These are phyloP conservation scores for Pachymerium ferrugineum DNA, from an alignment of 2,888 invertebrate genomes.

Conservation along the genomic window DNA sequence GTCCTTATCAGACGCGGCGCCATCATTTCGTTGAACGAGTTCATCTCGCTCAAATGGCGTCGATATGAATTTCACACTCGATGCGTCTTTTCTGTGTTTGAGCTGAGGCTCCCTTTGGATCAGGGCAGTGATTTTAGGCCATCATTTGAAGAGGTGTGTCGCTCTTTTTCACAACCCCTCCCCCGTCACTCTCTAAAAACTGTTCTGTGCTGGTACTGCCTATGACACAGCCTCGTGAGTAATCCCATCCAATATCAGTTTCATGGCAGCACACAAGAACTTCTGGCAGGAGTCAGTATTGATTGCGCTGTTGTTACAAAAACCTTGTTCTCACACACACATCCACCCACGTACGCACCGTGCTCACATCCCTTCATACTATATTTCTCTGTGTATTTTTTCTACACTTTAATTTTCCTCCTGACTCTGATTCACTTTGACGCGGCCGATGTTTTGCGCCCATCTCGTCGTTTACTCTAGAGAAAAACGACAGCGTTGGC, in stretches of 20 bases:
- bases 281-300: conserved; percentile 17
- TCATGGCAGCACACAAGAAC: conserved; percentile 1
- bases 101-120: conserved; percentile 11
- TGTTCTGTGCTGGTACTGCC: neutral
- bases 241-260: conserved; percentile 19
- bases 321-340: conserved; percentile 10
- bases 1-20: conserved; percentile 12
- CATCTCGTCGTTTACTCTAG: neutral
- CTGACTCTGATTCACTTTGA: neutral
- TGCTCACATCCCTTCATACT: neutral
- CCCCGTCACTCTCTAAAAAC: neutral
- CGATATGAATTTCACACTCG: conserved; percentile 18
- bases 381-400: neutral
- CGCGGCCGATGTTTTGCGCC: neutral
- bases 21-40: conserved; percentile 18
- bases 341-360: neutral
- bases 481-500: conserved; percentile 13
- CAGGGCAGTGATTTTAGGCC: conserved; percentile 3
- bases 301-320: conserved; percentile 1
- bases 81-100: conserved; percentile 14
- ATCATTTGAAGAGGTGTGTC: conserved; percentile 1
- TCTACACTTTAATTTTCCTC: neutral
- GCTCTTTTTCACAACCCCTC: no score
- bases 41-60: conserved; percentile 17
- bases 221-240: conserved; percentile 13